phyloP scores from a whole-genome alignment of 2,888 invertebrate genomes.

The Creontiades dilutus region DNA sequence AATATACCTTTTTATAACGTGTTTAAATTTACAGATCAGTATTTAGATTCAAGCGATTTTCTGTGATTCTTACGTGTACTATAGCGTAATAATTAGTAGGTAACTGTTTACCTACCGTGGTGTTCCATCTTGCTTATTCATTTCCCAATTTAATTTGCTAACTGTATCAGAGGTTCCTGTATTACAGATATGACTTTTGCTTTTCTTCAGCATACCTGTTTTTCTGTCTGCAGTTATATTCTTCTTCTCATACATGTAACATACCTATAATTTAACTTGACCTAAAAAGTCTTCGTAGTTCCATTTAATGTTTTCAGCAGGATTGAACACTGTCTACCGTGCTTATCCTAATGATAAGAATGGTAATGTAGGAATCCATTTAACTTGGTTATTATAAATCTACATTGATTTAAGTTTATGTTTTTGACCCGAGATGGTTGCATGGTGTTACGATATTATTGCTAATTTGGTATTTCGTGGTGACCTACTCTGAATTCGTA shows the following conservation, averaged over 20 bases:
- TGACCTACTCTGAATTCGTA: slow-evolving; percentile 7
- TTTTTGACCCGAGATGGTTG: not conserved
- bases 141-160: not conserved
- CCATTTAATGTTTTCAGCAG: no score
- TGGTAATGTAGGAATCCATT: no score
- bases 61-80: slow-evolving; percentile 9
- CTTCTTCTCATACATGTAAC: no score
- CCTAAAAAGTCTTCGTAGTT: no score
- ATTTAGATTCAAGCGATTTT: not conserved
- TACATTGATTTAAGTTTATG: not conserved
- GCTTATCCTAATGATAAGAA: no score
- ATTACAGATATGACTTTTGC: no score
- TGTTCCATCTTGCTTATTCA: not conserved
- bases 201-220: no score
- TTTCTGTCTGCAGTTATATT: no score
- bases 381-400: no score
- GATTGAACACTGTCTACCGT: no score
- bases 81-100: not conserved
- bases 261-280: no score
- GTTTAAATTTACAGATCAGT: slow-evolving; percentile 9
- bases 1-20: not conserved
- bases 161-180: no score
- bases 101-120: not conserved
- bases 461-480: slow-evolving; percentile 10
- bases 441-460: not conserved